Evolutionary conservation across 2,888 invertebrate species (phyloP).

Genomic region (Phragmatobia fuliginosa): DNA sequence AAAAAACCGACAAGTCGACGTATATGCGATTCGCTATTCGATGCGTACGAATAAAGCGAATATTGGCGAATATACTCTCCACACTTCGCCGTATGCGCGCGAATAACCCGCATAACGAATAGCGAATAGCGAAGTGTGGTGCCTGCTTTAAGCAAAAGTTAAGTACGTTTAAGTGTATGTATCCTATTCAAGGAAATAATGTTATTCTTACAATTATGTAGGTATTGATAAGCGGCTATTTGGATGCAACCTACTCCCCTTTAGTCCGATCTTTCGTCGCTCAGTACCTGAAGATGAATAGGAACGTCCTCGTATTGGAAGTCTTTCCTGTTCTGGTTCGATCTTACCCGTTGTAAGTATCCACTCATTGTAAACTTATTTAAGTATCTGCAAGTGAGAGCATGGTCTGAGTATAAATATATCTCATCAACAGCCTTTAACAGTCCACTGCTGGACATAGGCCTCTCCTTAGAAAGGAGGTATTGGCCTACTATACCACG

Average conservation of each 20-base stretch:
- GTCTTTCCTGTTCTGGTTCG: slow-evolving; percentile 72
- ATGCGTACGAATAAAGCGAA: too few species aligned
- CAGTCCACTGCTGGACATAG: too few species aligned
- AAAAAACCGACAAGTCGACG: too few species aligned
- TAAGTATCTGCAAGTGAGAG: not conserved
- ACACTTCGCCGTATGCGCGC: too few species aligned
- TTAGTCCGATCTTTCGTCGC: slow-evolving; percentile 62
- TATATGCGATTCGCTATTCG: too few species aligned
- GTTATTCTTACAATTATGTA: slow-evolving; percentile 36
- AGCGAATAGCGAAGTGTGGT: too few species aligned
- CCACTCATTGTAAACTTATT: not conserved
- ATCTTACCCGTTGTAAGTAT: slow-evolving; percentile 74
- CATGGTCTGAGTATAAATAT: too few species aligned
- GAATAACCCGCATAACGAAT: too few species aligned
- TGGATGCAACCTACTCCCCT: slow-evolving; percentile 74
- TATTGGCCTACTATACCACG: too few species aligned
- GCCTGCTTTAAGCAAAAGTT: not conserved
- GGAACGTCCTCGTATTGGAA: slow-evolving; percentile 73
- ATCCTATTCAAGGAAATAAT: not conserved
- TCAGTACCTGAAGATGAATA: slow-evolving; percentile 63
- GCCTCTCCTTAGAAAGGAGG: too few species aligned
- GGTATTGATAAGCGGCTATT: slow-evolving; percentile 76
- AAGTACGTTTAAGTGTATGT: not conserved
- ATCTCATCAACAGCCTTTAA: too few species aligned
- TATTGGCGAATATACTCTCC: too few species aligned